Conservation (phyloP, 2,888 invertebrate species). For the Sabatieria punctata region DNA sequence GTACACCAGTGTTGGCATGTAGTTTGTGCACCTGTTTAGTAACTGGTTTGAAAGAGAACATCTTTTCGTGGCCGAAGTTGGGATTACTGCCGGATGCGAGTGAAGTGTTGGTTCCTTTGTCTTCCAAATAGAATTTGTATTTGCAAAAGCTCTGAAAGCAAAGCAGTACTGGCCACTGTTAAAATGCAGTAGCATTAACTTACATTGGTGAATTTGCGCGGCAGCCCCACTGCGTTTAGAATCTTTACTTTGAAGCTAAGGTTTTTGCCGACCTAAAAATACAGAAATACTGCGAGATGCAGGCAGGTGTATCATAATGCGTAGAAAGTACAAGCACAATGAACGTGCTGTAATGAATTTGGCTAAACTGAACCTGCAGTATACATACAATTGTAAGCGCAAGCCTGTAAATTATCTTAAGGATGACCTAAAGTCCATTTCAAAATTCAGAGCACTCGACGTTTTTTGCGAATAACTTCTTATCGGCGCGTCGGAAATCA, state of each 20-base stretch:
- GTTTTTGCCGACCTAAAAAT: constrained; percentile 33
- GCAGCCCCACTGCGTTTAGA: constrained; percentile 38
- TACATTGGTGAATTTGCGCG: constrained; percentile 38
- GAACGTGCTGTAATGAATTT: not conserved
- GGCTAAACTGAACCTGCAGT: not conserved
- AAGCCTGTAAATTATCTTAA: not conserved
- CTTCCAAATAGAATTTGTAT: constrained; percentile 39
- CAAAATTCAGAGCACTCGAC: too few species aligned
- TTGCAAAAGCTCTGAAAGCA: constrained; percentile 21
- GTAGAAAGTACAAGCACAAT: too few species aligned
- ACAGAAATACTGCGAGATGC: constrained; percentile 13
- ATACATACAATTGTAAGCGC: not conserved
- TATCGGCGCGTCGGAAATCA: too few species aligned
- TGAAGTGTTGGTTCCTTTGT: constrained; percentile 21
- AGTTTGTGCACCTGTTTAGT: constrained; percentile 32
- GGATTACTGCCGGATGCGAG: constrained; percentile 36
- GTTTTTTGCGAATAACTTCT: too few species aligned
- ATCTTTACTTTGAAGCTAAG: constrained; percentile 40
- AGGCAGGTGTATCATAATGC: too few species aligned
- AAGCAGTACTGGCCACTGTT: not conserved
- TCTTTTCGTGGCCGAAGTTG: constrained; percentile 37
- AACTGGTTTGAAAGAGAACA: constrained; percentile 35
- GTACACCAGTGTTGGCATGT: constrained; percentile 1
- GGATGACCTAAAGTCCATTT: not conserved
- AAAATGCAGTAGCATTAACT: not conserved